These are phyloP conservation scores for Acrobasis suavella DNA, from an alignment of 2,888 invertebrate species.

Conservation along the genomic window DNA sequence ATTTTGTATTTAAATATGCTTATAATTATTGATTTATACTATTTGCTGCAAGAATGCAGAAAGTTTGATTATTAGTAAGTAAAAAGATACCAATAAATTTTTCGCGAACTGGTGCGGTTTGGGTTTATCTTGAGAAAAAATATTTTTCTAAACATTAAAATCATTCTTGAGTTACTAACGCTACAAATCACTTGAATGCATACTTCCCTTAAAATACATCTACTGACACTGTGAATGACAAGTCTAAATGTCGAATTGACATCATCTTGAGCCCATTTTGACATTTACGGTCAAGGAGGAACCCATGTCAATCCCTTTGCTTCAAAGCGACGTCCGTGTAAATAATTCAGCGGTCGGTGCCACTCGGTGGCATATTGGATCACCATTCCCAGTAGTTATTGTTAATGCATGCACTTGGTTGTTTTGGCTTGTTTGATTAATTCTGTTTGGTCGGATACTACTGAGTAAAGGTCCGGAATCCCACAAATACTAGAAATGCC, in stretches of 20 bases:
- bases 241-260: neutral
- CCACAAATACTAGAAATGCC: no score
- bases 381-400: constrained; percentile 6
- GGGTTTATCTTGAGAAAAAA: no score
- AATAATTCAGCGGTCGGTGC: constrained; percentile 20
- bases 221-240: neutral
- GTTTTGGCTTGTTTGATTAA: neutral
- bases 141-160: no score
- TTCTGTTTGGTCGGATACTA: neutral
- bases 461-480: neutral
- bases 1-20: no score
- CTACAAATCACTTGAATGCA: no score
- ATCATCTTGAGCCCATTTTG: constrained; percentile 10
- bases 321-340: constrained; percentile 21
- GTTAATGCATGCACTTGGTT: neutral
- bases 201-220: neutral
- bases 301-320: constrained; percentile 7
- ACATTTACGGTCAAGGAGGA: constrained; percentile 13
- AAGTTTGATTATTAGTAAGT: no score
- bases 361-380: constrained; percentile 6
- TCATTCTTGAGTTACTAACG: no score
- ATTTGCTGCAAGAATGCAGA: no score
- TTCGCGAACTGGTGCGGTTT: no score
- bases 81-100: no score
- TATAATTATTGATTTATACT: no score